phyloP scores from a whole-genome alignment of 1,140 invertebrate species.

The Magallana gigas region DNA sequence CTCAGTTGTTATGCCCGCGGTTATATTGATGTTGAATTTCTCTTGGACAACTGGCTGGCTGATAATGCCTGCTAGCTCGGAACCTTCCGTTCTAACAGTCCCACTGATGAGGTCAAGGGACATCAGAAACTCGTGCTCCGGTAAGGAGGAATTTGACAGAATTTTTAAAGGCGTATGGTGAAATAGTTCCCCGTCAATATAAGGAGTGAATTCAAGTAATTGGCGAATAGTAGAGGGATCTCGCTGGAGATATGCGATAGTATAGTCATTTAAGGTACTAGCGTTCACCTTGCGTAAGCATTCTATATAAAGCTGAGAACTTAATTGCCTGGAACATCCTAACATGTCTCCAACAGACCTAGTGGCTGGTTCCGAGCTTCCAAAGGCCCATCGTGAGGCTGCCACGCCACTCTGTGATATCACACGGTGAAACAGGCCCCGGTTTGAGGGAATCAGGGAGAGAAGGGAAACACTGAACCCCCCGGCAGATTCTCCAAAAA shows the following conservation, averaged over 20 bases:
- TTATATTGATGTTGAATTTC: background rate
- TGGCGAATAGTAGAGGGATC: background rate
- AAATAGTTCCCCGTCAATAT: background rate
- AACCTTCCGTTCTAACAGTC: conserved; percentile 51
- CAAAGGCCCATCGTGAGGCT: background rate
- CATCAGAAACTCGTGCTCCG: conserved; percentile 32
- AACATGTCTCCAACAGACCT: background rate
- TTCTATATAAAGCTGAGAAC: background rate
- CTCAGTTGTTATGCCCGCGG: background rate
- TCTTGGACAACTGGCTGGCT: background rate
- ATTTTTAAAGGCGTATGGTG: background rate
- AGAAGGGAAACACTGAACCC: conserved; percentile 80
- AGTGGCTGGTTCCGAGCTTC: background rate
- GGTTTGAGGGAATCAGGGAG: conserved; percentile 60
- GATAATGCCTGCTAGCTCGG: conserved; percentile 35
- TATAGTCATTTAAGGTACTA: background rate
- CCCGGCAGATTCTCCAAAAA: conserved; percentile 95
- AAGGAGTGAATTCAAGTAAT: background rate
- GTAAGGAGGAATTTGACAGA: background rate
- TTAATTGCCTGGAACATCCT: background rate
- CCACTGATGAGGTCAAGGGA: conserved; percentile 51
- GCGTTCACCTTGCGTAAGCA: background rate
- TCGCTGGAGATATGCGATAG: background rate
- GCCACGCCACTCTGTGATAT: conserved; percentile 61
- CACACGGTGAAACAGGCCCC: conserved; percentile 72